These are phyloP conservation scores for Leucosticte australis DNA, from an alignment of 2,113 vertebrate species.

Conservation along the genomic window DNA sequence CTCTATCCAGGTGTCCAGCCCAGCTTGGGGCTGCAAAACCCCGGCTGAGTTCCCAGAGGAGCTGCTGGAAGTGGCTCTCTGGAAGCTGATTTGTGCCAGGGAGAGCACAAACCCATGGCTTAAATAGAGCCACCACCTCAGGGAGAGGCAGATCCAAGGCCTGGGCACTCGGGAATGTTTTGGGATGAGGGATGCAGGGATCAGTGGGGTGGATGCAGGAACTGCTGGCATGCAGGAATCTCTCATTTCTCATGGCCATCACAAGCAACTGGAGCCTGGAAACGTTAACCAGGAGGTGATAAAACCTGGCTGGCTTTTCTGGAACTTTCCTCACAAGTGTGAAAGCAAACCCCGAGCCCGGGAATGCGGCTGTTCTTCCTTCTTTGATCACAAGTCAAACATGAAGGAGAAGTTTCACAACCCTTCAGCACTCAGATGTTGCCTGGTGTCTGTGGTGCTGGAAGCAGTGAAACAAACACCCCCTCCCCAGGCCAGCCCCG, in stretches of 20 bases:
- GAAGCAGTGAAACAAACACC: background rate
- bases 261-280: background rate
- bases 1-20: background rate
- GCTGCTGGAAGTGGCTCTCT: background rate
- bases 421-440: background rate
- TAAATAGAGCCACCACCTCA: background rate
- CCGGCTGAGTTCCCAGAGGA: rapidly evolving
- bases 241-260: rapidly evolving
- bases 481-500: background rate
- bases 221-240: background rate
- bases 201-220: background rate
- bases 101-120: background rate
- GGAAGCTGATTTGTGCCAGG: background rate
- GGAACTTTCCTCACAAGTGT: background rate
- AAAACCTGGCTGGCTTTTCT: background rate
- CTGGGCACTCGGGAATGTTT: background rate
- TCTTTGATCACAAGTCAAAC: background rate
- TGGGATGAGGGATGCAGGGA: background rate
- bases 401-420: background rate
- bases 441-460: background rate
- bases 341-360: background rate
- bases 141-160: background rate
- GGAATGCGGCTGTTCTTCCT: background rate
- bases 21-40: background rate
- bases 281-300: background rate